phyloP scores from a whole-genome alignment of 2,888 invertebrate genomes.

The Loripinus fragilis region DNA sequence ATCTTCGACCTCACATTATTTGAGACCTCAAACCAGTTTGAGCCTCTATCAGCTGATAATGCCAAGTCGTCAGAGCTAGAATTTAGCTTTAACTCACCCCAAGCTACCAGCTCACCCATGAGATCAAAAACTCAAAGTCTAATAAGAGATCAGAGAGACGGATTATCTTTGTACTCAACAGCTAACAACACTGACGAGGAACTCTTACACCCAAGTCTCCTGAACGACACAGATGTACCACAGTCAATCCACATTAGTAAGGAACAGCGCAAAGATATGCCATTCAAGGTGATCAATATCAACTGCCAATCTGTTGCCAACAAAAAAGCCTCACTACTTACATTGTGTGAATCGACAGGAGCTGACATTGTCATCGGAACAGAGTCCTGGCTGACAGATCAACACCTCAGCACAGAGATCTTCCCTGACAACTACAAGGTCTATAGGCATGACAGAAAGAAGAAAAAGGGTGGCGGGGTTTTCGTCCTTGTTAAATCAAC shows the following conservation, averaged over 20 bases:
- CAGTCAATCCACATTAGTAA: conserved; percentile 7
- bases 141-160: not conserved
- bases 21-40: conserved; percentile 22
- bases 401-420: not conserved
- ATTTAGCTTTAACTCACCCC: conserved; percentile 16
- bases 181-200: not conserved
- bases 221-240: not conserved
- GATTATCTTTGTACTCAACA: not conserved
- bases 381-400: conserved; percentile 24
- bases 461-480: no score
- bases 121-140: not conserved
- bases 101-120: conserved; percentile 22
- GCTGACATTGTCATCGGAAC: conserved; percentile 31
- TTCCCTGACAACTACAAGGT: no score
- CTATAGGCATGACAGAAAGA: no score
- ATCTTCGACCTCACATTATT: conserved; percentile 26
- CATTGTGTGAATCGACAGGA: conserved; percentile 10
- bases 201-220: conserved; percentile 15
- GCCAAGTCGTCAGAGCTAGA: not conserved
- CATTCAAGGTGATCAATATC: conserved; percentile 16
- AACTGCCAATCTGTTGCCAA: conserved; percentile 25
- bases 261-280: conserved; percentile 11
- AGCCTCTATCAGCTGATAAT: not conserved
- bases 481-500: no score
- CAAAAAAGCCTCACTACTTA: conserved; percentile 3